These are phyloP conservation scores for Byasa hedistus DNA, from an alignment of 2,888 invertebrate genomes.

Conservation along the genomic window DNA sequence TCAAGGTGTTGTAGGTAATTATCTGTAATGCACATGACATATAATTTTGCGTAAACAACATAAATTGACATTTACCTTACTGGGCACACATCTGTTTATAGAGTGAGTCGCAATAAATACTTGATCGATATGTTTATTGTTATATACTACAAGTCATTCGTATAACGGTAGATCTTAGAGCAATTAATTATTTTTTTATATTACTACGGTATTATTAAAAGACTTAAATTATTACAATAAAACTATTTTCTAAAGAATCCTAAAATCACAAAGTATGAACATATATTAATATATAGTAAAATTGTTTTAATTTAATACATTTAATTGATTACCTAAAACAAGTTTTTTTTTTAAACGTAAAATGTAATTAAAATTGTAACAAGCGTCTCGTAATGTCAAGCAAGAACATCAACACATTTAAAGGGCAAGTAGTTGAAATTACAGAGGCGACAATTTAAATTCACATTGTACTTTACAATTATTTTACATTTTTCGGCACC, in stretches of 20 bases:
- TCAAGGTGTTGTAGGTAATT: slow-evolving; percentile 74
- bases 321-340: not conserved
- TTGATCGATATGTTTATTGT: slow-evolving; percentile 31
- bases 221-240: no score
- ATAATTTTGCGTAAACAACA: slow-evolving; percentile 71
- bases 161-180: not conserved
- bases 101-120: slow-evolving; percentile 31
- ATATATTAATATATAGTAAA: not conserved
- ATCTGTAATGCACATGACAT: slow-evolving; percentile 57
- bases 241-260: no score
- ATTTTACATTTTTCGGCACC: slow-evolving; percentile 23
- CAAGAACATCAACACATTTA: slow-evolving; percentile 9
- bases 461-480: slow-evolving; percentile 23
- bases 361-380: slow-evolving; percentile 18
- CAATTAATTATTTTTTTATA: no score
- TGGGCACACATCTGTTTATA: slow-evolving; percentile 38
- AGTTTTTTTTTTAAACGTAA: not conserved
- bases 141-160: not conserved
- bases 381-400: slow-evolving; percentile 3
- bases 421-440: slow-evolving; percentile 23
- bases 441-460: slow-evolving; percentile 24
- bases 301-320: not conserved
- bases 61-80: slow-evolving; percentile 66
- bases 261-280: no score
- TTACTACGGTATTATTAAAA: no score